Evolutionary conservation across 2,113 vertebrate genomes (phyloP), one percentile per base, ranked within the genome.

Genomic region (Thomomys bottae): DNA sequence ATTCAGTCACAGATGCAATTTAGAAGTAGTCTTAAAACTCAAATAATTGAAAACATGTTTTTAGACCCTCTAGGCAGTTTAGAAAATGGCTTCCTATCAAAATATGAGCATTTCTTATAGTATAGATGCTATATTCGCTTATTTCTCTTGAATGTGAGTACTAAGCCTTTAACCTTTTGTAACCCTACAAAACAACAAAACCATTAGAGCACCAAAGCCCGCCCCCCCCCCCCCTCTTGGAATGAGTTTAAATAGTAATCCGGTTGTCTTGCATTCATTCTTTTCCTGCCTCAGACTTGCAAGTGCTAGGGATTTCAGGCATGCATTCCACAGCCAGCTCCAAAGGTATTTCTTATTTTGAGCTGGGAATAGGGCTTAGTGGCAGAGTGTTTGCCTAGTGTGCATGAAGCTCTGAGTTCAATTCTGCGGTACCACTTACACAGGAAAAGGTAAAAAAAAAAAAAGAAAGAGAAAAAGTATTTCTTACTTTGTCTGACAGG

Each of bases 1-100:
- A 87, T 54, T 54, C 49, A 54, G 11, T 54, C 49, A 54, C 15
- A 87, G 26, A 57, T 42, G 38, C 20, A 81, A 67, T 64, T 70
- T 72, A 91, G n/a, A 87, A 76, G 63, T 36, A 80, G 61, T 87
- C 49, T 94, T 5, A 59, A 76, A 89, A 88, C 38, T 2, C 42
- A 86, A 75, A 85, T 45, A 72, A 82, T 72, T 86, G 26, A 87
- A 93, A 59, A 49, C 4, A 68, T 38, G 23, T 11, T 30, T 86
- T 68, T 59, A 40, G 18, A 54, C 14, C 49, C 49, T 54, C 14
- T 54, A 54, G 14, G 49, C 49, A 36, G 36, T 38, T 85, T 64
- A 94, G 66, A 57, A 90, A 83, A 71, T 67, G 78, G 59, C 64
- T 71, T 86, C 32, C 14, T 57, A 59, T 68, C 6, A 32, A 92